A percentile compares a stretch with the other conserved stretches of the same genome.
Conservation (phyloP, 2,888 invertebrate genomes). For the Ochropacha duplaris region DNA sequence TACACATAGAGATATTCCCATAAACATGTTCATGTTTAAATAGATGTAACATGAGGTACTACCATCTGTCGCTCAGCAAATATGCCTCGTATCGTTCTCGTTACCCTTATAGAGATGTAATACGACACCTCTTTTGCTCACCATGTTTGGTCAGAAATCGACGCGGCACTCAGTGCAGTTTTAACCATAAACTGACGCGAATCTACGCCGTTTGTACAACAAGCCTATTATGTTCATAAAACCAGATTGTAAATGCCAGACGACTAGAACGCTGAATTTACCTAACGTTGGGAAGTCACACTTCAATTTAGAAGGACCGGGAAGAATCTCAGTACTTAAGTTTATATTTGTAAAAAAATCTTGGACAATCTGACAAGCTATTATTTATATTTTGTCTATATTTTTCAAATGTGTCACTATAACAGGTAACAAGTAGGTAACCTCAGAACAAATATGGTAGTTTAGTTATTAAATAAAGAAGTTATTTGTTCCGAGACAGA, state of each 20-base stretch:
- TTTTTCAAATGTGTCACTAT: too few relatives aligned
- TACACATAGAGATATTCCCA: neutral
- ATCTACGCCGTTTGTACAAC: conserved; percentile 15
- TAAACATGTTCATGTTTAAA: neutral
- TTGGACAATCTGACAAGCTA: too few relatives aligned
- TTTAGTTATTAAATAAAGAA: too few relatives aligned
- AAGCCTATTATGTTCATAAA: neutral
- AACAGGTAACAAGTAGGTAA: too few relatives aligned
- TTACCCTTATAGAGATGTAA: conserved; percentile 47
- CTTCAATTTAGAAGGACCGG: too few relatives aligned
- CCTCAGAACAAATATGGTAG: too few relatives aligned
- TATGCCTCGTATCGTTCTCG: conserved; percentile 37
- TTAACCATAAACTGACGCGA: conserved; percentile 22
- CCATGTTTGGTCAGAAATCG: conserved; percentile 47
- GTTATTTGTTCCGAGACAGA: too few relatives aligned
- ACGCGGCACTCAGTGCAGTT: conserved; percentile 22
- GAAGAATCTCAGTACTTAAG: too few relatives aligned
- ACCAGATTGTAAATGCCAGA: neutral
- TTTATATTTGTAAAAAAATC: too few relatives aligned
- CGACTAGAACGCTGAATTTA: neutral
- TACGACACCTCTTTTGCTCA: conserved; percentile 23
- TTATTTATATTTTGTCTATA: too few relatives aligned
- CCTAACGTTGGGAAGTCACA: too few relatives aligned
- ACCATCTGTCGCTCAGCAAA: conserved; percentile 13
- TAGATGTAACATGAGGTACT: neutral